Evolutionary conservation across 2,113 vertebrate genomes (phyloP).

Genomic region (Nannobrachium achirus): DNA sequence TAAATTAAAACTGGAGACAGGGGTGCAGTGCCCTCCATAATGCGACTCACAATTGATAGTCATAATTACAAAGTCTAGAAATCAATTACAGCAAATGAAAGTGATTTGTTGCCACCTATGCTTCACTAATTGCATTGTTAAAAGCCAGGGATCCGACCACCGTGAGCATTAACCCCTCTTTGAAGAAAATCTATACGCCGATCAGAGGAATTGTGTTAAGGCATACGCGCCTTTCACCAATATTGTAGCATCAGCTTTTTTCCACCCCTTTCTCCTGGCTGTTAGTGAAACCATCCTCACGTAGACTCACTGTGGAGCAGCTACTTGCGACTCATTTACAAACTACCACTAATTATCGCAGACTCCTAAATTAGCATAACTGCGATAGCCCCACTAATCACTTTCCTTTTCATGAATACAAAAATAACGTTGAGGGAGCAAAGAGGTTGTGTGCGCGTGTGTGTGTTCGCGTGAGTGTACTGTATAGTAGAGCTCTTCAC

Average conservation of each 20-base stretch:
- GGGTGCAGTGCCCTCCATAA: slow-evolving; percentile 39
- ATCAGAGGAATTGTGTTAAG: slow-evolving; percentile 58
- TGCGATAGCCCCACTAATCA: slow-evolving; percentile 9
- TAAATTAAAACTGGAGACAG: slow-evolving; percentile 52
- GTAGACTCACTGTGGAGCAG: slow-evolving; percentile 20
- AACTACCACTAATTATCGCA: slow-evolving; percentile 1
- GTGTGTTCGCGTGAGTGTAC: background rate
- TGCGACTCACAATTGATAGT: slow-evolving; percentile 68
- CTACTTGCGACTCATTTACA: slow-evolving; percentile 36
- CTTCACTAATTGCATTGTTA: slow-evolving; percentile 69
- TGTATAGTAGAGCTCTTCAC: too few relatives aligned
- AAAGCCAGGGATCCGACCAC: slow-evolving; percentile 55
- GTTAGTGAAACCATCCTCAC: slow-evolving; percentile 18
- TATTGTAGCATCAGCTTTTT: slow-evolving; percentile 38
- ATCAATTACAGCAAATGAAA: slow-evolving; percentile 73
- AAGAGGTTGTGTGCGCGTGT: slow-evolving; percentile 12
- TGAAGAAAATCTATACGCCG: slow-evolving; percentile 62
- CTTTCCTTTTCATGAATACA: too few relatives aligned
- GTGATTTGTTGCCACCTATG: slow-evolving; percentile 65
- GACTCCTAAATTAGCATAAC: slow-evolving; percentile 3
- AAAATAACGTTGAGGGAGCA: background rate
- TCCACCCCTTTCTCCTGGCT: background rate
- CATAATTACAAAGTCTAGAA: slow-evolving; percentile 73
- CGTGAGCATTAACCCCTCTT: slow-evolving; percentile 62
- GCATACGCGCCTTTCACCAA: slow-evolving; percentile 55